A percentile compares a stretch with the other conserved stretches of the same genome.
phyloP scores from a whole-genome alignment of 2,888 invertebrate species.

The Netelia fuscicornis region DNA sequence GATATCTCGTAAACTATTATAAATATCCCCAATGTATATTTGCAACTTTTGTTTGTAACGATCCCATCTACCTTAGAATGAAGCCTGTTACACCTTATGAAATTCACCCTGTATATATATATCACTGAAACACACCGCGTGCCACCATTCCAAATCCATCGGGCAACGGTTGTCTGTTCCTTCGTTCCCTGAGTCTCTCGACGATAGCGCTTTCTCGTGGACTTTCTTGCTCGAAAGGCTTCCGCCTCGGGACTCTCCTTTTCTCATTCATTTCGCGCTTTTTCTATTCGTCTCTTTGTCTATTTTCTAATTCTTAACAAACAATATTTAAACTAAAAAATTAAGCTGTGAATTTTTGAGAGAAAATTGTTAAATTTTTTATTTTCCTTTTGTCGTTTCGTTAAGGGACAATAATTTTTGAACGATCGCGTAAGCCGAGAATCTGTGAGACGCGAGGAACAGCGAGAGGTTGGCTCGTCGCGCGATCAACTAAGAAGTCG shows the following conservation, averaged over 20 bases:
- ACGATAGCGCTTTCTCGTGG: constrained; percentile 62
- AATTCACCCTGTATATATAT: constrained; percentile 1
- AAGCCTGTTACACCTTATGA: too few species aligned
- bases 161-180: constrained; percentile 73
- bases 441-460: neutral
- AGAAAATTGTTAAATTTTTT: constrained; percentile 3
- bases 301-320: constrained; percentile 44
- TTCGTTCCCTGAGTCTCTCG: constrained; percentile 66
- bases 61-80: too few species aligned
- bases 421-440: neutral
- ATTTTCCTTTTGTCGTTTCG: neutral
- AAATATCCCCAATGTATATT: too few species aligned
- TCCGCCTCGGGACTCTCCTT: constrained; percentile 71
- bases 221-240: constrained; percentile 68
- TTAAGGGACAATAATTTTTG: neutral
- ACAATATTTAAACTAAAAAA: neutral
- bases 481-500: constrained; percentile 48
- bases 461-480: constrained; percentile 52
- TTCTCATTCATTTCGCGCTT: constrained; percentile 75
- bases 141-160: constrained; percentile 73
- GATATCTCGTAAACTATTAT: too few species aligned
- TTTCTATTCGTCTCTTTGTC: constrained; percentile 10
- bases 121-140: constrained; percentile 68
- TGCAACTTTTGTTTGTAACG: too few species aligned
- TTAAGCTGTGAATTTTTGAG: neutral